Conservation (phyloP, 2,113 vertebrate species). For the Aphyosemion australe region DNA sequence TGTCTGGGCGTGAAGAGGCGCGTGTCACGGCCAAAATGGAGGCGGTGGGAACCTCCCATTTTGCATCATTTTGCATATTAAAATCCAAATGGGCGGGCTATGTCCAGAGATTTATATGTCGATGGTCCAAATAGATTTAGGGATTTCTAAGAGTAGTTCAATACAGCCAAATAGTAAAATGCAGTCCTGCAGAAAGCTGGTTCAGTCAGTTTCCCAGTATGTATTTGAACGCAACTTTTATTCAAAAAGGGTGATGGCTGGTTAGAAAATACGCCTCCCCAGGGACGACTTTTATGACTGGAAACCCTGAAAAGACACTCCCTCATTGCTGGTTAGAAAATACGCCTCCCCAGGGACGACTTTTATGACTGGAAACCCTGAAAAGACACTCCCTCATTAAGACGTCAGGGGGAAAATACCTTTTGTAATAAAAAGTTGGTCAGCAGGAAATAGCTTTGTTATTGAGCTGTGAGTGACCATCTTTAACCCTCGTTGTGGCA, state of each 20-base stretch:
- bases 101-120: no score
- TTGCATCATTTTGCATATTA: no score
- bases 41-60: no score
- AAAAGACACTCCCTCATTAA: no score
- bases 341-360: background rate
- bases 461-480: constrained; percentile 24
- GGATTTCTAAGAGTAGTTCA: constrained; percentile 9
- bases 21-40: no score
- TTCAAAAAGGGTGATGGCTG: constrained; percentile 26
- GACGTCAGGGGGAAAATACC: constrained; percentile 51
- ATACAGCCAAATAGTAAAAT: constrained; percentile 19
- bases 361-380: constrained; percentile 58
- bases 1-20: no score
- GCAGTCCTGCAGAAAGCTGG: constrained; percentile 18
- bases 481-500: constrained; percentile 9
- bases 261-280: constrained; percentile 24
- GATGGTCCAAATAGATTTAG: constrained; percentile 31
- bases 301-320: constrained; percentile 39
- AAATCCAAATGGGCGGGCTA: no score
- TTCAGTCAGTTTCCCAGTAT: constrained; percentile 32
- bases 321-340: constrained; percentile 28
- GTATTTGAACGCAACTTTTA: constrained; percentile 36
- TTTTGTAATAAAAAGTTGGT: constrained; percentile 52
- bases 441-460: constrained; percentile 49
- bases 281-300: constrained; percentile 46